Percentiles rank a stretch among this genome's conserved stretches.
Conservation (phyloP, 1,140 invertebrate genomes). For the Hormaphis cornu region DNA sequence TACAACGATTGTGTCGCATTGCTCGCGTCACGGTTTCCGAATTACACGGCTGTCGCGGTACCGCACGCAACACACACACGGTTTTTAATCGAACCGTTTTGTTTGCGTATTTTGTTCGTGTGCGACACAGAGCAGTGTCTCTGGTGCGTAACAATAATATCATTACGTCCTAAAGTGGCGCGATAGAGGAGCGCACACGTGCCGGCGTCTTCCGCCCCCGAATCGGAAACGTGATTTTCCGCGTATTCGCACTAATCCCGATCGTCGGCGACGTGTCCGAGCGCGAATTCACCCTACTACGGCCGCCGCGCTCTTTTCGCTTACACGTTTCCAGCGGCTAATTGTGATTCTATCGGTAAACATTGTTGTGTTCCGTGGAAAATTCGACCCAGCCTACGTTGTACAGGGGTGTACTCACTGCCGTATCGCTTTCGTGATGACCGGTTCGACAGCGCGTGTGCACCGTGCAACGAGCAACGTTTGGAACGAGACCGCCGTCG, state of each 20-base stretch:
- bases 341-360: conserved; percentile 29
- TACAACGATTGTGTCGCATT: no score
- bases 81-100: no score
- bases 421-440: no score
- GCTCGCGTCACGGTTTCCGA: no score
- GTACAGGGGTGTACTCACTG: neutral
- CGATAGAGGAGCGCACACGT: neutral
- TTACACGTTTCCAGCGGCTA: neutral
- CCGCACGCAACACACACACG: no score
- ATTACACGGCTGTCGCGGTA: no score
- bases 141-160: no score
- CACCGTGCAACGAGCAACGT: no score
- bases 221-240: conserved; percentile 18
- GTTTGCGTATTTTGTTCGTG: no score
- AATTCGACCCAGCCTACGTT: neutral
- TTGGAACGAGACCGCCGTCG: no score
- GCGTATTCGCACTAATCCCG: conserved; percentile 11
- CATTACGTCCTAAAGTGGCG: neutral
- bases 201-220: neutral
- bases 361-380: neutral
- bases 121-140: no score
- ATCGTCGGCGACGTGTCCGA: conserved; percentile 15
- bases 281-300: neutral
- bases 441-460: no score
- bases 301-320: neutral